Evolutionary conservation across 2,113 vertebrate species (phyloP).

Genomic region (Sphaerodactylus townsendi): DNA sequence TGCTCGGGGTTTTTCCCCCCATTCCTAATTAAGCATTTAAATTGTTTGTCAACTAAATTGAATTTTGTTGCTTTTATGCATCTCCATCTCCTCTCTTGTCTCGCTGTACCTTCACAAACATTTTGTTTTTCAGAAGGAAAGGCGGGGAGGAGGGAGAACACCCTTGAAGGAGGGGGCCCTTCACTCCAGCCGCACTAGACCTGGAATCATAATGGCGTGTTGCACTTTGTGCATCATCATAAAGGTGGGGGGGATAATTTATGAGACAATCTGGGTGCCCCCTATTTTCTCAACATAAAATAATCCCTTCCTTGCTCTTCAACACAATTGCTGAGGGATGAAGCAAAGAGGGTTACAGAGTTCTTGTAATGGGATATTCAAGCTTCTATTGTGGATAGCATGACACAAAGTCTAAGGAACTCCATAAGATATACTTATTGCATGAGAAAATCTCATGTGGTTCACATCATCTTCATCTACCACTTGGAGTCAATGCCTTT

Average conservation of each 20-base stretch:
- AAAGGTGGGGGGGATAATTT: neutral
- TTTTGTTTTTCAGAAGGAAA: slow-evolving; percentile 43
- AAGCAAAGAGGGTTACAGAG: neutral
- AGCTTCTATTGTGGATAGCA: neutral
- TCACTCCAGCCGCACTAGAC: slow-evolving; percentile 31
- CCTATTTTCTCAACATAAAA: neutral
- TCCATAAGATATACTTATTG: neutral
- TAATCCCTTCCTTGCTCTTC: neutral
- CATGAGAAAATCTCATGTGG: neutral
- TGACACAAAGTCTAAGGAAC: neutral
- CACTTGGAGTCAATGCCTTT: neutral
- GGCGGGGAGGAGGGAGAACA: slow-evolving; percentile 33
- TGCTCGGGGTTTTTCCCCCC: slow-evolving; percentile 54
- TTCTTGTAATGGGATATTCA: neutral
- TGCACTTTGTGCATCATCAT: neutral
- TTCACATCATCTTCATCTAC: neutral
- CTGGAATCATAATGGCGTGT: neutral
- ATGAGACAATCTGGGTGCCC: neutral
- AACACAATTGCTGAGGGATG: neutral
- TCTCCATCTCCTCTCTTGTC: slow-evolving; percentile 36
- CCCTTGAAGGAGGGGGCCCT: slow-evolving; percentile 34
- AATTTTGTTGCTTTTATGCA: slow-evolving; percentile 55
- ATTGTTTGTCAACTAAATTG: slow-evolving; percentile 68
- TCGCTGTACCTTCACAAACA: slow-evolving; percentile 57
- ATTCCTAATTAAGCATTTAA: slow-evolving; percentile 69